Percentiles rank a stretch among this genome's conserved stretches.
Evolutionary conservation across 2,888 invertebrate genomes (phyloP).

Genomic region (Cheilosia pagana): DNA sequence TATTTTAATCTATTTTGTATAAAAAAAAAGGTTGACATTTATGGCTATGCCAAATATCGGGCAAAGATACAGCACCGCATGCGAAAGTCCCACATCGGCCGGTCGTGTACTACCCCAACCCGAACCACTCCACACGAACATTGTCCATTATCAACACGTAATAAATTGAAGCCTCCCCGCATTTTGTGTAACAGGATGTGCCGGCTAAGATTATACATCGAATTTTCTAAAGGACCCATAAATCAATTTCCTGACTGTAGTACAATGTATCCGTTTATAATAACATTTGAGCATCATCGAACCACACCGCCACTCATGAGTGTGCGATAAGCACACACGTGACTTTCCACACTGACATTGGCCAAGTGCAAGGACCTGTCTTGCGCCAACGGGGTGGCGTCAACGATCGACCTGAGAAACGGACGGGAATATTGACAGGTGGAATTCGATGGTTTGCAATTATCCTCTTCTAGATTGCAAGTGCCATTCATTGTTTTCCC

Average conservation of each 20-base stretch:
- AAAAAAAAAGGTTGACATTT: not conserved
- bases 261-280: slow-evolving; percentile 29
- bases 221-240: slow-evolving; percentile 32
- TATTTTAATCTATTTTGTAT: not conserved
- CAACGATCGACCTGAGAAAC: not conserved
- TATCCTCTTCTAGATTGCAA: slow-evolving; percentile 54
- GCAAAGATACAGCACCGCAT: not conserved
- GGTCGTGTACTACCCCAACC: not conserved
- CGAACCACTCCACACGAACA: not conserved
- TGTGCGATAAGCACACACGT: slow-evolving; percentile 15
- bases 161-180: slow-evolving; percentile 1
- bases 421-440: slow-evolving; percentile 53
- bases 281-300: slow-evolving; percentile 31
- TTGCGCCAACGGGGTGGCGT: not conserved
- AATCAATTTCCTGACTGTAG: slow-evolving; percentile 37
- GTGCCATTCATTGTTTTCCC: slow-evolving; percentile 35
- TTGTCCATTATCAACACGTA: slow-evolving; percentile 7
- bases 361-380: slow-evolving; percentile 56
- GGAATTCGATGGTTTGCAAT: slow-evolving; percentile 62
- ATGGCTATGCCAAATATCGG: not conserved
- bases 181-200: not conserved
- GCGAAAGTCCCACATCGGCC: not conserved
- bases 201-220: slow-evolving; percentile 3
- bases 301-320: not conserved
- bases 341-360: slow-evolving; percentile 33